These are phyloP conservation scores for Ceratosolen solmsi DNA, from an alignment of 1,140 invertebrate genomes.

Conservation along the genomic window DNA sequence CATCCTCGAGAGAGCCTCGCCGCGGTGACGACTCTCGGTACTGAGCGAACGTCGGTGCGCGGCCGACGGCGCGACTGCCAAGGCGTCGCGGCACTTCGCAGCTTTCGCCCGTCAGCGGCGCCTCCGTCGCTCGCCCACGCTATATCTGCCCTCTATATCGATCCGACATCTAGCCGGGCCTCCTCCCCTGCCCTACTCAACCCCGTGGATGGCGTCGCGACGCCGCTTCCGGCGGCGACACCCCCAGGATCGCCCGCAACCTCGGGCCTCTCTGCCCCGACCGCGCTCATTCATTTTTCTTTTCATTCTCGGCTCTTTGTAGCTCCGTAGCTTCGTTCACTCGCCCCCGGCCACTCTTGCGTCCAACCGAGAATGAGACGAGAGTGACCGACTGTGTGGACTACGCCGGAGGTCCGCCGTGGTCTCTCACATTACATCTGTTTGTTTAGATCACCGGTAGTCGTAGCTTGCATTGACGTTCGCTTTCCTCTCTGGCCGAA, in stretches of 20 bases:
- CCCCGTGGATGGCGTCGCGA: background rate
- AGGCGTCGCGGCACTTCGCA: conserved; percentile 63
- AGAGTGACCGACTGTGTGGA: too few species aligned
- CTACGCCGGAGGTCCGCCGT: too few species aligned
- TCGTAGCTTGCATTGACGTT: too few species aligned
- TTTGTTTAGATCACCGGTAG: too few species aligned
- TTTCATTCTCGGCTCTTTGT: too few species aligned
- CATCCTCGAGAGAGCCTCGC: background rate
- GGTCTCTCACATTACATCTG: too few species aligned
- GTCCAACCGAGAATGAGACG: too few species aligned
- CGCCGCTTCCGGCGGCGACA: conserved; percentile 40
- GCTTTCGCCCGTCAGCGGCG: conserved; percentile 56
- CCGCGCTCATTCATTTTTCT: too few species aligned
- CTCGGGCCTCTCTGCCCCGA: background rate
- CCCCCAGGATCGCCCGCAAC: background rate
- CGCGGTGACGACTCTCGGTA: background rate
- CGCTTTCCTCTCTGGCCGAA: too few species aligned
- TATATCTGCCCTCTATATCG: conserved; percentile 27
- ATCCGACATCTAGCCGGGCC: conserved; percentile 34
- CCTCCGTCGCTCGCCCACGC: conserved; percentile 70
- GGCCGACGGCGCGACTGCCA: conserved; percentile 69
- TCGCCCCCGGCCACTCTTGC: too few species aligned
- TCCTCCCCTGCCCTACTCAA: conserved; percentile 29
- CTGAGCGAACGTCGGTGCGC: conserved; percentile 58
- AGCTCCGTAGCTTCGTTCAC: too few species aligned